Percentiles rank a stretch among this genome's conserved stretches.
Evolutionary conservation across 2,113 vertebrate genomes (phyloP).

Genomic region (Cacatua alba): DNA sequence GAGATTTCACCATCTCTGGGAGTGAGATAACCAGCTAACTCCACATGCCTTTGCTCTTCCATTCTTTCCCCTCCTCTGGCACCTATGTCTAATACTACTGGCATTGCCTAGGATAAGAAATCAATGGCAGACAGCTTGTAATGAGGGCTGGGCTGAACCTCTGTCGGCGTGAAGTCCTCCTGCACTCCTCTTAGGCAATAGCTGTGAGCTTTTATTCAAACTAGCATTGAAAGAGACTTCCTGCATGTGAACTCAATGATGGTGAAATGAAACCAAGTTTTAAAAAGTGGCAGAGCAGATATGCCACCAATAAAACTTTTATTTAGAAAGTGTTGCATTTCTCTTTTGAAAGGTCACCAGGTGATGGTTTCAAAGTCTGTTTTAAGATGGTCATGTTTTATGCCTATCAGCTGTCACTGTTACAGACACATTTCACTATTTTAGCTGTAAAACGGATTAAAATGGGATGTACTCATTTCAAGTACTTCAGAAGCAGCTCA

Average conservation of each 20-base stretch:
- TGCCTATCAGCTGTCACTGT: not conserved
- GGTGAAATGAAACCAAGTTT: not conserved
- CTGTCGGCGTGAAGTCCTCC: not conserved
- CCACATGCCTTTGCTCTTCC: not conserved
- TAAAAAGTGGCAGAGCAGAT: not conserved
- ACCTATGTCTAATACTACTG: not conserved
- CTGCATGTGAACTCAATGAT: not conserved
- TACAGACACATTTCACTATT: not conserved
- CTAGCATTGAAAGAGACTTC: not conserved
- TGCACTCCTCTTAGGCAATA: not conserved
- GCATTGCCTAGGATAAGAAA: not conserved
- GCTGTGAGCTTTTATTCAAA: not conserved
- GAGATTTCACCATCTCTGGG: not conserved
- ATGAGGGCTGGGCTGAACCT: not conserved
- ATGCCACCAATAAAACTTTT: not conserved
- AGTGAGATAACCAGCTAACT: not conserved
- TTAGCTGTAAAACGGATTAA: conserved; percentile 7
- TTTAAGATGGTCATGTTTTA: not conserved
- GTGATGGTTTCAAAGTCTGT: not conserved
- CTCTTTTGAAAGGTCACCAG: not conserved
- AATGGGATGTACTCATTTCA: conserved; percentile 18
- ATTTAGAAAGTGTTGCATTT: not conserved
- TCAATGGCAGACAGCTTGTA: not conserved
- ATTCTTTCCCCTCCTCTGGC: not conserved
- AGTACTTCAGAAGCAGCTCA: conserved; percentile 23